These are phyloP conservation scores for Florisuga fusca DNA, from an alignment of 2,797 vertebrate species.

Conservation along the genomic window DNA sequence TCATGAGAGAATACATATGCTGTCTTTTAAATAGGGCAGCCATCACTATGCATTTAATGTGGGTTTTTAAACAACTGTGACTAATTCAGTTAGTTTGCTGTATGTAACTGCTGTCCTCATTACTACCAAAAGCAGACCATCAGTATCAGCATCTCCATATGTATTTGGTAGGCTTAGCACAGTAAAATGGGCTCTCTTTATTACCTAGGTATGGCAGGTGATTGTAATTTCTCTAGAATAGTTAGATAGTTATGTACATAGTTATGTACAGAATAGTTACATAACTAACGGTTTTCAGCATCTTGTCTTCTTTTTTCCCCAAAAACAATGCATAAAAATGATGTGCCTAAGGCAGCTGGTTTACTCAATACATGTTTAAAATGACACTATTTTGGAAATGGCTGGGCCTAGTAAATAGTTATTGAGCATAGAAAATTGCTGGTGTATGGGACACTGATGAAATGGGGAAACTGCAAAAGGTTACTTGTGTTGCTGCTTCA, in stretches of 20 bases:
- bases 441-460: neutral
- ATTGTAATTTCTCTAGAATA: constrained; percentile 15
- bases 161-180: neutral
- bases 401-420: neutral
- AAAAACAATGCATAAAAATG: neutral
- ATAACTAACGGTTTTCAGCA: neutral
- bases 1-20: neutral
- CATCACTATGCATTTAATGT: neutral
- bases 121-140: neutral
- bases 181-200: neutral
- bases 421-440: neutral
- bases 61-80: constrained; percentile 30
- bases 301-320: neutral
- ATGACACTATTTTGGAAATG: constrained; percentile 18
- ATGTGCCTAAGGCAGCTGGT: neutral
- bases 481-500: neutral
- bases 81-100: neutral
- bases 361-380: neutral
- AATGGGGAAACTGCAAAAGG: neutral
- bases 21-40: neutral
- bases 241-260: too few species aligned
- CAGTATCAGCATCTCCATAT: constrained; percentile 20
- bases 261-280: neutral
- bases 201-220: neutral
- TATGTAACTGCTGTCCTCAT: constrained; percentile 40